phyloP scores from a whole-genome alignment of 2,113 vertebrate genomes.

The Oreochromis aureus region DNA sequence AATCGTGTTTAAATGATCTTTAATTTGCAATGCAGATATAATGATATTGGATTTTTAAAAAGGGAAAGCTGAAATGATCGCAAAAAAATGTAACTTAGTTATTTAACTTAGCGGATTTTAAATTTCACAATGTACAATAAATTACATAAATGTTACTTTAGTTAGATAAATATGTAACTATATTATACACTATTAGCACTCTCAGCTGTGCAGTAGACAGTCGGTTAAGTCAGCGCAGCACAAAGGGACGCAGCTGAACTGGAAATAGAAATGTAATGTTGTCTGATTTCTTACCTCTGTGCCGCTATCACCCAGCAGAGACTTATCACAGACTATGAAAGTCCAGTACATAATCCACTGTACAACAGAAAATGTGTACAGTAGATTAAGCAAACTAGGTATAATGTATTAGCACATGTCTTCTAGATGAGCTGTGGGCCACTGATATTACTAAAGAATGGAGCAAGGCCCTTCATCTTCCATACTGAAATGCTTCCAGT shows the following conservation, averaged over 20 bases:
- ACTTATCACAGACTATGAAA: background rate
- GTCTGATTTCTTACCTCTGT: background rate
- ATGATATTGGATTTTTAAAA: background rate
- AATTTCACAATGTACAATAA: background rate
- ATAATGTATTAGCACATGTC: background rate
- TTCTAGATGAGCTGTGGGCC: background rate
- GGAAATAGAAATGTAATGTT: background rate
- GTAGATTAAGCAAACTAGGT: background rate
- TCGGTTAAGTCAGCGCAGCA: background rate
- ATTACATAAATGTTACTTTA: background rate
- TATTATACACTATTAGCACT: background rate
- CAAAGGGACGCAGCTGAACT: background rate
- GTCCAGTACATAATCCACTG: background rate
- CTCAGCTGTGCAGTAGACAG: background rate
- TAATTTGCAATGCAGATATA: background rate
- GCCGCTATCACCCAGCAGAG: background rate
- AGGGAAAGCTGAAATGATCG: background rate
- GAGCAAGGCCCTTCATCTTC: background rate
- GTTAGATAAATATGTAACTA: background rate
- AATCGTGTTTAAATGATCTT: background rate
- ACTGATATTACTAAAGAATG: background rate
- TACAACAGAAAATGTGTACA: background rate
- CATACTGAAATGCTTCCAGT: background rate
- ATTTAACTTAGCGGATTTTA: background rate
- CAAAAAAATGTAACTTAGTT: accelerated